Conservation (phyloP, 2,113 vertebrate genomes). For the Nothocercus nigrocapillus region DNA sequence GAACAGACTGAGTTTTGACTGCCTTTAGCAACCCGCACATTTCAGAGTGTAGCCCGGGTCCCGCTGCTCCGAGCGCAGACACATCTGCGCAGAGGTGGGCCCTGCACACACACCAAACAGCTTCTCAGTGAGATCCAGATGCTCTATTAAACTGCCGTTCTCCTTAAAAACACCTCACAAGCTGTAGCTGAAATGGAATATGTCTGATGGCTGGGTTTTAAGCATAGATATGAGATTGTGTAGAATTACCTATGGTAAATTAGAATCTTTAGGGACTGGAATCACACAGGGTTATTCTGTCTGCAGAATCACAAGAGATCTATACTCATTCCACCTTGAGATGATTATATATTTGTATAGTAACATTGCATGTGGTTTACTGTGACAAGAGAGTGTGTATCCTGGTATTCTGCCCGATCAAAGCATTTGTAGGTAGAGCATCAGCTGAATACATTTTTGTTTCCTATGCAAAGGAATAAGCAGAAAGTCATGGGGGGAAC, state of each 20-base stretch:
- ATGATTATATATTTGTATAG: background rate
- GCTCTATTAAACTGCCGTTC: background rate
- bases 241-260: background rate
- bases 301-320: background rate
- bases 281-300: background rate
- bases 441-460: background rate
- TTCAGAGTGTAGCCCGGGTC: background rate
- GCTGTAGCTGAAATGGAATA: background rate
- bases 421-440: background rate
- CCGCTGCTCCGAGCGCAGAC: background rate
- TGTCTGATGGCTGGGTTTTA: background rate
- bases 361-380: slow-evolving; percentile 29
- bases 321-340: background rate
- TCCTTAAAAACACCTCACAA: slow-evolving; percentile 35
- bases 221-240: background rate
- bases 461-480: background rate
- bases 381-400: background rate
- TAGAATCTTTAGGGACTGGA: background rate
- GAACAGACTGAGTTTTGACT: background rate
- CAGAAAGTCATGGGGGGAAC: background rate
- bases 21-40: background rate
- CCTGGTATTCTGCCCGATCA: background rate
- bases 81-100: background rate
- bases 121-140: slow-evolving; percentile 48
- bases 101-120: background rate